Evolutionary conservation across 2,888 invertebrate species (phyloP), one percentile per base, ranked within the genome.

Genomic region (Encarsia formosa): DNA sequence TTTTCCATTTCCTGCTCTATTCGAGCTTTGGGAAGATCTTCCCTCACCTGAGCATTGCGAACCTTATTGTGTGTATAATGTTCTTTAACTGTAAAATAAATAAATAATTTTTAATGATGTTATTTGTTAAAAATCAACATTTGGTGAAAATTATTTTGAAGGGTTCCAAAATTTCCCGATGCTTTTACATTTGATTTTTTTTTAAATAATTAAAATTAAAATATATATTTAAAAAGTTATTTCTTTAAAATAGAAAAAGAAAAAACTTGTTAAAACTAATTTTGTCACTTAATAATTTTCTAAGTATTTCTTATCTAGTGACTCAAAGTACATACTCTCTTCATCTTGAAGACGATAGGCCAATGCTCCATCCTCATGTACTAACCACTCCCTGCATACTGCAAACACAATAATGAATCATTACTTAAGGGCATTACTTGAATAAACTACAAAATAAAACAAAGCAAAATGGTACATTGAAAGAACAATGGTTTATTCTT

Each of bases 301-400:
- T n/a, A n/a, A n/a, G n/a, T n/a, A n/a, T n/a, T n/a, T n/a, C n/a
- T n/a, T n/a, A n/a, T n/a, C n/a, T n/a, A n/a, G n/a, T n/a, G n/a
- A n/a, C n/a, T 2, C 29, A 22, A 19, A 32, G 15, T n/a, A 75
- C 81, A 77, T 78, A 83, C 89, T 87, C 77, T 91, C 90, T 78
- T 90, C 83, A 65, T 85, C 85, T 73, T 91, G 91, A 26, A 91
- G 77, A 61, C 83, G 82, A 73, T 89, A 85, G 8, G 91, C 90
- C 65, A 90, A 72, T 16, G 88, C 90, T 59, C 87, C 85, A 74
- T 91, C 91, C 76, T 91, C 91, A 65, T 88, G 83, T 26, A 91
- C 85, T 62, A 87, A 77, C 88, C 89, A 91, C 74, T 90, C 87
- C 63, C 86, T 83, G 67, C 89, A 86, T 52, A 89, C 88, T 85